A percentile compares a stretch with the other conserved stretches of the same genome.
Conservation (phyloP, 2,113 vertebrate species). For the Eolophus roseicapilla region DNA sequence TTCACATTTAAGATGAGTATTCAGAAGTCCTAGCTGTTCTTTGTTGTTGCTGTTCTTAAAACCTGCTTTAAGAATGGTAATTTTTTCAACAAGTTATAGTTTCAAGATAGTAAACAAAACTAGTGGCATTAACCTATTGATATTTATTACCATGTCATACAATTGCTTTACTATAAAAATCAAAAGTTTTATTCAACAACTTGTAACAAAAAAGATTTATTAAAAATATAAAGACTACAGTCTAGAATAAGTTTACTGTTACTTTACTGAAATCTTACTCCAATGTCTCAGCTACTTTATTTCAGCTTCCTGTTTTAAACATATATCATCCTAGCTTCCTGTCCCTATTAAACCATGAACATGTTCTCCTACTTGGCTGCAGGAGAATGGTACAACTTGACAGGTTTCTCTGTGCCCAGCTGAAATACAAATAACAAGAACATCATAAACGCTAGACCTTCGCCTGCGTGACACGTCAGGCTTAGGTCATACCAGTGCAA, state of each 20-base stretch:
- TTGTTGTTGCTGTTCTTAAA: background rate
- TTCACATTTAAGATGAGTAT: background rate
- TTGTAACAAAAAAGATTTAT: background rate
- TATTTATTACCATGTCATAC: background rate
- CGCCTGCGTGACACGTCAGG: constrained; percentile 35
- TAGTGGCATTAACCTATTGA: background rate
- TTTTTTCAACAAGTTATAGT: background rate
- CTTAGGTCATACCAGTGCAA: background rate
- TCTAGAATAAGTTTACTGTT: background rate
- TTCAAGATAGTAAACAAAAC: background rate
- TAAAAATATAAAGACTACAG: background rate
- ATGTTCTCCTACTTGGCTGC: background rate
- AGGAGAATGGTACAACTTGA: background rate
- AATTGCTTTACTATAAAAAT: background rate
- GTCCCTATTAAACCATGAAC: background rate
- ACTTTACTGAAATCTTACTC: background rate
- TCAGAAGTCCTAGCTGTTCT: background rate
- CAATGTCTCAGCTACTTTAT: background rate
- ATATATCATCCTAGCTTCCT: background rate
- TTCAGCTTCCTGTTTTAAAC: background rate
- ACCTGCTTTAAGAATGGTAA: background rate
- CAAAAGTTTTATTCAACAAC: background rate
- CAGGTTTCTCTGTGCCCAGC: background rate
- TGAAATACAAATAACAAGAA: background rate
- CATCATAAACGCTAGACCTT: background rate